Conservation (phyloP, 2,113 vertebrate species). For the Spermophilus dauricus region DNA sequence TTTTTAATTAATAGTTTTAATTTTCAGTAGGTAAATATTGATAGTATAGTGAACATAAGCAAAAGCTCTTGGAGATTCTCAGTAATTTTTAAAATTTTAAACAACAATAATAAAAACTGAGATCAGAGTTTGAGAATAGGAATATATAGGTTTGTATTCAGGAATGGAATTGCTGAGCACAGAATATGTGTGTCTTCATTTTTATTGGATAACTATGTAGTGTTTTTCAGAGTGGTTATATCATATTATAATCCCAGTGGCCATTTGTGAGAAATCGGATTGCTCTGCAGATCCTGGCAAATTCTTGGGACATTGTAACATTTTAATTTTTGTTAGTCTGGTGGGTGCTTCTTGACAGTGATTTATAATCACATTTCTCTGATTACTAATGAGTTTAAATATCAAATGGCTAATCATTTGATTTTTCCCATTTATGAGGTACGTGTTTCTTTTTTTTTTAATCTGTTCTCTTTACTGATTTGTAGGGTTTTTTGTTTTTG, state of each 20-base stretch:
- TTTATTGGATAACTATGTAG: neutral
- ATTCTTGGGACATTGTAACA: neutral
- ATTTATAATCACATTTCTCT: slow-evolving; percentile 31
- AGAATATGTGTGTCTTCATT: neutral
- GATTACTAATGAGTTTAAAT: slow-evolving; percentile 25
- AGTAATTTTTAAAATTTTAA: neutral
- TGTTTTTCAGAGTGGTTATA: neutral
- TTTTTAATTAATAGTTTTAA: neutral
- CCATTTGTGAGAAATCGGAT: neutral
- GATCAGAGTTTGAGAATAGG: neutral
- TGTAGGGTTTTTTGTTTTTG: neutral
- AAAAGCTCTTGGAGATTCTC: slow-evolving; percentile 22
- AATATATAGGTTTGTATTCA: neutral
- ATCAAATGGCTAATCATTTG: slow-evolving; percentile 1
- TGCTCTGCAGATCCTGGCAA: neutral
- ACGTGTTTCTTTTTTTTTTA: neutral
- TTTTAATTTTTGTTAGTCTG: slow-evolving; percentile 31
- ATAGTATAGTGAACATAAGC: neutral
- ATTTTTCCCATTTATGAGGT: slow-evolving; percentile 12
- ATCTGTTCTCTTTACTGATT: neutral
- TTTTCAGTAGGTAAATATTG: slow-evolving; percentile 49
- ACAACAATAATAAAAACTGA: neutral
- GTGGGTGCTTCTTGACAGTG: neutral
- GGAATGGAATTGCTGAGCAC: neutral
- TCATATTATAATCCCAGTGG: neutral